phyloP scores from a whole-genome alignment of 2,797 vertebrate species.

The Sparus aurata region DNA sequence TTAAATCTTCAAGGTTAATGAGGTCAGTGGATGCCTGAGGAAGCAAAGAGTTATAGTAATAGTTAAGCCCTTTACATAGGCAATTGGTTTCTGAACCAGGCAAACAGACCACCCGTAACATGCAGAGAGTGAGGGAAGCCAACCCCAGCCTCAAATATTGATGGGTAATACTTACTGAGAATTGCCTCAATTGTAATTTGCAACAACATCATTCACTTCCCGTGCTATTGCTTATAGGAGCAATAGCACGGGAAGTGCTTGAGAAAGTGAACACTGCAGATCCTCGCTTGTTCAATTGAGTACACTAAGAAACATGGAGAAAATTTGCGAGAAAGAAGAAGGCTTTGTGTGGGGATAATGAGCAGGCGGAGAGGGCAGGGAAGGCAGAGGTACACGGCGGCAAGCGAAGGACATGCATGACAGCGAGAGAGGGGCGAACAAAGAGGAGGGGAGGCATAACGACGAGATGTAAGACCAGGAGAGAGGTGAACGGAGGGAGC shows the following conservation, averaged over 20 bases:
- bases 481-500: conserved; percentile 35
- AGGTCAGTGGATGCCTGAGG: background rate
- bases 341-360: conserved; percentile 14
- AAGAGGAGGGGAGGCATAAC: background rate
- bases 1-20: background rate
- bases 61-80: conserved; percentile 6
- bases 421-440: background rate
- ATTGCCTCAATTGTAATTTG: background rate
- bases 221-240: conserved; percentile 26
- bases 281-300: background rate
- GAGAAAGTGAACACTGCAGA: conserved; percentile 12
- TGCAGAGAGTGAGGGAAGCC: background rate
- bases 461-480: conserved; percentile 16
- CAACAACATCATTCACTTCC: conserved; percentile 1
- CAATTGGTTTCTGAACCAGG: background rate
- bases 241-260: conserved; percentile 9
- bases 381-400: conserved; percentile 6
- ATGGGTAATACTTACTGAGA: conserved; percentile 1
- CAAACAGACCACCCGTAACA: background rate
- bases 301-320: conserved; percentile 3
- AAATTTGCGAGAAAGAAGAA: conserved; percentile 26
- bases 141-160: conserved; percentile 1
- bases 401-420: conserved; percentile 10
- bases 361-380: conserved; percentile 27
- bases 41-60: background rate